Evolutionary conservation across 2,797 vertebrate species (phyloP), one percentile per base, ranked within the genome.

Genomic region (Lemur catta): DNA sequence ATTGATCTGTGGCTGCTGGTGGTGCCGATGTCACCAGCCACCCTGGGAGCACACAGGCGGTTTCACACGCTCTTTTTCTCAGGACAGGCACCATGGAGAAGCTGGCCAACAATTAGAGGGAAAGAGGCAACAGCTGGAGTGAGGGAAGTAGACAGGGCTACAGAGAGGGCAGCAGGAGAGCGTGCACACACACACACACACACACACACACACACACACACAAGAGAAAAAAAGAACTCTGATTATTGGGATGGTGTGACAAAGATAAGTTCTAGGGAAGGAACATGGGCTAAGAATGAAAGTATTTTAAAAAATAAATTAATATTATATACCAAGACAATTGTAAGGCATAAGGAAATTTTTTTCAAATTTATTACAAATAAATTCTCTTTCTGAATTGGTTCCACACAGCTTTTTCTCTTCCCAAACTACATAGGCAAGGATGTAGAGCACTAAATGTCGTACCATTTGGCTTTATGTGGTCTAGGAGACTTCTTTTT

Each of bases 371-470:
- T 61, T 22, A 59, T 57, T 38, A 72, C 76, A 78, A 35, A 59
- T 61, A 38, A 88, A n/a, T n/a, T n/a, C 14, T 85, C 79, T 94
- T 90, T 82, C 18, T 24, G 30, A 95, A 93, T 79, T 76, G 5
- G 5, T 78, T 90, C 59, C 50, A 46, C 63, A 38, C 6, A 59
- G 2, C 22, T 20, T 12, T 87, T 94, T 84, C 26, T 71, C 67
- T 88, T 79, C 14, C 82, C 35, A 46, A 57, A 59, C 13, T 59
- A 30, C 3, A 18, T 48, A 71, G 30, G 48, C 11, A 85, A 89
- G 13, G 9, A 75, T 43, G 20, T 33, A 50, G 63, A 84, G 26
- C 35, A 35, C 18, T 5, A 14, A 82, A 74, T 75, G 17, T 50
- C 67, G 46, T 71, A 12, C 57, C n/a, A 52, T 35, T 35, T 30